Conservation (phyloP, 2,797 vertebrate species). For the Percopsis omiscomaycus region DNA sequence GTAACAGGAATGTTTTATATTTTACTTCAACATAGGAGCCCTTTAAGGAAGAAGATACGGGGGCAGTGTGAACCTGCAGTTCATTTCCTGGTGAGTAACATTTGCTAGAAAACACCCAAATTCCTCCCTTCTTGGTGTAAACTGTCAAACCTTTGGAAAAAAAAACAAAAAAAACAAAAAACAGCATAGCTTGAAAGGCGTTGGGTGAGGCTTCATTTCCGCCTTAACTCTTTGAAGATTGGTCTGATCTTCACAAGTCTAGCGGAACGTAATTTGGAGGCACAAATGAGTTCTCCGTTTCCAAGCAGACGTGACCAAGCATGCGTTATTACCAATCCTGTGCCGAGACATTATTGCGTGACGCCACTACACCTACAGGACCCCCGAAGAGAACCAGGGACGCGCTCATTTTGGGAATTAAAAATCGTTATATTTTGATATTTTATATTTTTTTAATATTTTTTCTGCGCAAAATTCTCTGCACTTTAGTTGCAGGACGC, state of each 20-base stretch:
- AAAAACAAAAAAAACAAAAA: conserved; percentile 11
- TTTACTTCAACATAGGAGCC: too few species aligned
- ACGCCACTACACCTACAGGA: conserved; percentile 23
- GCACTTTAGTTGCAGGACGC: too few species aligned
- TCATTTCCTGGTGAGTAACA: too few species aligned
- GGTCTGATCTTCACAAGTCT: conserved; percentile 72
- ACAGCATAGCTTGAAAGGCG: conserved; percentile 70
- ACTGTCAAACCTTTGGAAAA: conserved; percentile 49
- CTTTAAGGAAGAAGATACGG: background rate
- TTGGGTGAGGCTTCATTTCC: conserved; percentile 71
- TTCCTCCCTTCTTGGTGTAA: conserved; percentile 29
- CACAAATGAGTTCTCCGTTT: conserved; percentile 61
- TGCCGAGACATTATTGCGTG: conserved; percentile 16
- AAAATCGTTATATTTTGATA: conserved; percentile 7
- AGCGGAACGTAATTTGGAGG: conserved; percentile 57
- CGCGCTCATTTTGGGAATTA: background rate
- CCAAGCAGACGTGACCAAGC: conserved; percentile 59
- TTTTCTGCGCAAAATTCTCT: too few species aligned
- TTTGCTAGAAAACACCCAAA: background rate
- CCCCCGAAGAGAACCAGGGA: background rate
- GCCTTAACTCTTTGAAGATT: conserved; percentile 68
- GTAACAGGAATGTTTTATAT: too few species aligned
- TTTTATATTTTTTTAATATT: conserved; percentile 16
- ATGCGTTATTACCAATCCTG: conserved; percentile 54
- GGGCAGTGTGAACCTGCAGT: too few species aligned